These are phyloP conservation scores for Scomber colias DNA, from an alignment of 2,113 vertebrate genomes.

Conservation along the genomic window DNA sequence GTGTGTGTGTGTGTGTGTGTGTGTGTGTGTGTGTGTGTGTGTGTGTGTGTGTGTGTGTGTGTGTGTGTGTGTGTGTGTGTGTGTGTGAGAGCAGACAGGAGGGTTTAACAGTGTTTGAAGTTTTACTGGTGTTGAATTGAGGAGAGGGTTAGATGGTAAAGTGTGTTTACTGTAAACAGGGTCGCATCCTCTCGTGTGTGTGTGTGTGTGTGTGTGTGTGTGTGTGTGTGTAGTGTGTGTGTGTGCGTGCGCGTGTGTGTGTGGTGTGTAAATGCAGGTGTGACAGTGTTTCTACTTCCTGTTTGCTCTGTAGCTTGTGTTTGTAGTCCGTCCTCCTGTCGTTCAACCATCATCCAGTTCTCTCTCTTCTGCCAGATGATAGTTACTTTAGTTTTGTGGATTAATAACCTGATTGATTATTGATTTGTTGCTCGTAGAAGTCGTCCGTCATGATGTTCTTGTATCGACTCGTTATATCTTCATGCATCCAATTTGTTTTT, in stretches of 20 bases:
- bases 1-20: slow-evolving; percentile 18
- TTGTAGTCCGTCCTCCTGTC: background rate
- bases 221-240: no score
- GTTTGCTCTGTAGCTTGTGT: background rate
- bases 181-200: background rate
- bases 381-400: no score
- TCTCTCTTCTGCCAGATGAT: no score
- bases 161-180: slow-evolving; percentile 2
- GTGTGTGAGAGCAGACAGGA: background rate
- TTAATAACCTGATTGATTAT: no score
- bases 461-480: no score
- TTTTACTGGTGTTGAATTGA: slow-evolving; percentile 24
- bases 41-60: slow-evolving; percentile 3
- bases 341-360: no score
- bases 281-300: slow-evolving; percentile 2
- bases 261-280: background rate
- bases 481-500: no score
- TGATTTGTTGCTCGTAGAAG: no score
- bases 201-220: background rate
- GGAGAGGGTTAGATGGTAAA: background rate
- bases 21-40: background rate
- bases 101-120: slow-evolving; percentile 7
- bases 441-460: no score
- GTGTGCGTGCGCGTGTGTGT: background rate
- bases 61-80: slow-evolving; percentile 24